phyloP scores from a whole-genome alignment of 2,888 invertebrate species.

The Nesidiocoris tenuis region DNA sequence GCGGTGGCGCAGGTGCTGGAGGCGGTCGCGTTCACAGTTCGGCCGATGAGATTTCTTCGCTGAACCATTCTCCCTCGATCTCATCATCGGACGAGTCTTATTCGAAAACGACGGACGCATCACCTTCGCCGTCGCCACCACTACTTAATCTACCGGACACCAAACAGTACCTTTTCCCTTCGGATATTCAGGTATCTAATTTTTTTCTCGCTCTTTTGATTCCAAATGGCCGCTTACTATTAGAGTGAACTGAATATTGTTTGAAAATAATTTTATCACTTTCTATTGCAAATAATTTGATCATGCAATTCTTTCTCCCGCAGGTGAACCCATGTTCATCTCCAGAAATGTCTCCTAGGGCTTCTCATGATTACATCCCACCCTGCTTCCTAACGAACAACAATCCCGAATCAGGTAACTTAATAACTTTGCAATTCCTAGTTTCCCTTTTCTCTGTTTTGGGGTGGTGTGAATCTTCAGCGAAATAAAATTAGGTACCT shows the following conservation, averaged over 20 bases:
- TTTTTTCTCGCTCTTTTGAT: too few species aligned
- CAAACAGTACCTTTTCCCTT: conserved; percentile 64
- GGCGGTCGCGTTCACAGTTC: conserved; percentile 68
- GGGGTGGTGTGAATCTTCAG: too few species aligned
- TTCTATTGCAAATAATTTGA: too few species aligned
- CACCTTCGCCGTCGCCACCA: conserved; percentile 60
- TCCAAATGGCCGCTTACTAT: too few species aligned
- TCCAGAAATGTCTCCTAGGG: conserved; percentile 57
- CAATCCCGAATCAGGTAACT: conserved; percentile 46
- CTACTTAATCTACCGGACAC: conserved; percentile 56
- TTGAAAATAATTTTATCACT: too few species aligned
- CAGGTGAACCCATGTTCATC: conserved; percentile 55
- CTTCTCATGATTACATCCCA: conserved; percentile 59
- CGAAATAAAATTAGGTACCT: too few species aligned
- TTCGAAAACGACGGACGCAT: conserved; percentile 75
- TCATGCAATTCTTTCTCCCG: too few species aligned
- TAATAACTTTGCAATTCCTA: neutral
- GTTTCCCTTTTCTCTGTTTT: too few species aligned
- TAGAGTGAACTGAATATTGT: too few species aligned
- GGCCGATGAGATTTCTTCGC: conserved; percentile 77
- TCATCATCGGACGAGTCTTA: conserved; percentile 81
- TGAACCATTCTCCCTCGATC: conserved; percentile 77
- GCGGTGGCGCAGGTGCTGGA: conserved; percentile 8
- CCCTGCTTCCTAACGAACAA: conserved; percentile 56
- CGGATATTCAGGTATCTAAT: conserved; percentile 61